Evolutionary conservation across 2,888 invertebrate species (phyloP).

Genomic region (Axea sp.): DNA sequence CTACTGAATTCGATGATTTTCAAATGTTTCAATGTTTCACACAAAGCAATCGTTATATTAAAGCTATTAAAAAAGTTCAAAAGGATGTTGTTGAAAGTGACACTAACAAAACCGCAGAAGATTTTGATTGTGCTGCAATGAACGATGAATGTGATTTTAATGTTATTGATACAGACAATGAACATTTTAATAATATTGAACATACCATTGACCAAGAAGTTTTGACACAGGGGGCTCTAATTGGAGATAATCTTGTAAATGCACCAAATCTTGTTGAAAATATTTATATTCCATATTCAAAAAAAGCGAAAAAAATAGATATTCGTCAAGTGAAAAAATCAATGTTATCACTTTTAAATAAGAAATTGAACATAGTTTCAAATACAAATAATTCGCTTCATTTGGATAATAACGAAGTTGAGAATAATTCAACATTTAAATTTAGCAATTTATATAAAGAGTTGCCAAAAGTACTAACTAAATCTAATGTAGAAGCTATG

Average conservation of each 20-base stretch:
- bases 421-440: constrained; percentile 12
- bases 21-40: constrained; percentile 8
- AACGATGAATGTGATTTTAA: constrained; percentile 67
- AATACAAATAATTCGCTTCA: neutral
- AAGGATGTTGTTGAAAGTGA: constrained; percentile 81
- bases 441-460: constrained; percentile 81
- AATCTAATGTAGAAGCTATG: constrained; percentile 85
- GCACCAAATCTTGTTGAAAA: constrained; percentile 84
- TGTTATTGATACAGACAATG: constrained; percentile 26
- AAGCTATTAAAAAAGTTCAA: neutral
- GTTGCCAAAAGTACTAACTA: constrained; percentile 82
- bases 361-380: neutral
- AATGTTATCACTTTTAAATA: constrained; percentile 84
- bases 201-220: constrained; percentile 1
- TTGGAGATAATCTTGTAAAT: constrained; percentile 83
- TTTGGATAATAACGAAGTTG: constrained; percentile 54
- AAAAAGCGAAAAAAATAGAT: constrained; percentile 91
- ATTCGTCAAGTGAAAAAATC: constrained; percentile 90
- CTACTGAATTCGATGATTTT: neutral
- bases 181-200: constrained; percentile 46
- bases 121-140: constrained; percentile 80
- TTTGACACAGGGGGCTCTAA: constrained; percentile 67
- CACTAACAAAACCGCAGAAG: no score
- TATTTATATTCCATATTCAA: constrained; percentile 89
- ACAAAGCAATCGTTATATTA: constrained; percentile 3